Evolutionary conservation across 2,797 vertebrate species (phyloP), one percentile per base, ranked within the genome.

Genomic region (Acanthopagrus latus): DNA sequence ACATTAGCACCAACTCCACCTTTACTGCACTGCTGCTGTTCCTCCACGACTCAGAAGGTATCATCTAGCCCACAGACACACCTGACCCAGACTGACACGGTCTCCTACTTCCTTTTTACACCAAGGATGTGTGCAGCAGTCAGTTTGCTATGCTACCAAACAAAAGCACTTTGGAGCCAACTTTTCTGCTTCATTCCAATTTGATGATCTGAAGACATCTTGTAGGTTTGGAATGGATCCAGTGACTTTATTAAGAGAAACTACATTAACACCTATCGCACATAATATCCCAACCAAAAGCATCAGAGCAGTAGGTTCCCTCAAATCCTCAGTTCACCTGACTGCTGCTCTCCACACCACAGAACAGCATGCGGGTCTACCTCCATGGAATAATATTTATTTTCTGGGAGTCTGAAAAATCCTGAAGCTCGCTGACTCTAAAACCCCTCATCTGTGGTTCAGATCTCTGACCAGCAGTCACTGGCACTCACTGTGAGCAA

Each of bases 281-380:
- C 41, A 7, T 11, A 48, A 60, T 64, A 46, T 17, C 43, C 16
- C 48, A 70, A 9, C 14, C 50, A 25, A 16, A 10, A 27, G 11
- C 52, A 23, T 58, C 18, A 54, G 58, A 75, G 38, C 23, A 20
- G 50, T 55, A 7, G 7, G 17, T 63, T 20, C 21, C 12, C 43
- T 58, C 72, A 59, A 76, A 63, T 46, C 46, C 38, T 57, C 7
- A 29, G 16, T 51, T 64, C 47, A 21, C 12, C 60, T 50, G 48
- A 69, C 38, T 27, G 54, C 71, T 57, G 43, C 23, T 23, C 12
- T 47, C 64, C 17, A 21, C 58, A 57, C 68, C 63, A 16, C 59
- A 14, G 21, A 33, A 8, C 74, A 63, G 74, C 72, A 77, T 48
- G 76, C 79, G 79, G 68, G 80, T 65, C 76, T 78, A 67, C 48